Evolutionary conservation across 2,113 vertebrate species (phyloP), one percentile per base, ranked within the genome.

Genomic region (Syngnathus scovelli): DNA sequence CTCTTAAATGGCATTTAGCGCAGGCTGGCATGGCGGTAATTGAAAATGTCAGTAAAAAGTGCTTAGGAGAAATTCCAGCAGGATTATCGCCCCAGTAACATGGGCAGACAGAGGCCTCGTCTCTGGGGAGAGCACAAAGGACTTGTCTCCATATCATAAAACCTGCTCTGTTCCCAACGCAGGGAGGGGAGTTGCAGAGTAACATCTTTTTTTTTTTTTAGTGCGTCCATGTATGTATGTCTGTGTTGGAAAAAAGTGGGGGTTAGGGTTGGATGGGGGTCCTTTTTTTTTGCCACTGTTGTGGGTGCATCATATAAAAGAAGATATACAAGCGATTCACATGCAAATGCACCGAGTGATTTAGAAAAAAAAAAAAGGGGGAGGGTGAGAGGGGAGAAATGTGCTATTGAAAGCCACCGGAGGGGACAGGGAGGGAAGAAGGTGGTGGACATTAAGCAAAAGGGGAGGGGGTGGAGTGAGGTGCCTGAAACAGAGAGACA

Each of bases 401-500:
- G 90, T 91, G 88, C 88, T 88, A 90, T 90, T 91, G 86, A 95
- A 90, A 89, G 93, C 90, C 84, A 85, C 68, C 55, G 82, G 87
- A 58, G 59, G 55, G 71, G 68, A 46, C 6, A 12, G 21, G 48
- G 27, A 77, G 86, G 88, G 82, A 69, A 74, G 43, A 69, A 90
- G 43, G 59, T 73, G 87, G 89, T 91, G 60, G 19, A 52, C 85
- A 86, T 88, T 86, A 86, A 85, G 78, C 67, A 21, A 66, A 76
- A 72, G 84, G 61, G 90, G 91, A 90, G 92, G 92, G 94, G 92
- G 93, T 92, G 92, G 91, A 92, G 93, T 82, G 72, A 82, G 90
- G 81, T 89, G 85, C 86, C 90, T 89, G 93, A 94, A 93, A 96
- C 93, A 95, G 96, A 95, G 94, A 94, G 94, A 95, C 94, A 94